Percentiles rank a stretch among this genome's conserved stretches.
Conservation (phyloP, 2,113 vertebrate genomes). For the Talpa occidentalis region DNA sequence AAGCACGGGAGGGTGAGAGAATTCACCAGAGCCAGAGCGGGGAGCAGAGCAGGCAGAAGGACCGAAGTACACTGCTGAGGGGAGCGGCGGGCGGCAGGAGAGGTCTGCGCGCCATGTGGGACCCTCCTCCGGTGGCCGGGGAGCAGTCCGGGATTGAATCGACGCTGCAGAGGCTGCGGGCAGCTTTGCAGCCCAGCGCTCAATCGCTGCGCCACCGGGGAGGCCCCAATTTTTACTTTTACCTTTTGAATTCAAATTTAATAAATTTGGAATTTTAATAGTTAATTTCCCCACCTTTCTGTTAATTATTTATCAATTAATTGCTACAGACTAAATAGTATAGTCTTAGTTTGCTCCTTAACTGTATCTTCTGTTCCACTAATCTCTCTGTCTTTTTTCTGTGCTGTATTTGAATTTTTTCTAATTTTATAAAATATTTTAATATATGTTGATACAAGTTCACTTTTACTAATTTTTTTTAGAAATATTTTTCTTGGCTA, state of each 20-base stretch:
- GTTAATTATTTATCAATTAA: background rate
- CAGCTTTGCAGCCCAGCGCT: no score
- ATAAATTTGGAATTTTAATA: slow-evolving; percentile 39
- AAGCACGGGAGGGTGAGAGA: no score
- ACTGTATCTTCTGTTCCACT: background rate
- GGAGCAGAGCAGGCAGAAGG: no score
- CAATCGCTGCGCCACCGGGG: no score
- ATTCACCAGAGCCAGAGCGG: no score
- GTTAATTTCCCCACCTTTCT: background rate
- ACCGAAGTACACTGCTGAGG: no score
- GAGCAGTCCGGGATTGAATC: no score
- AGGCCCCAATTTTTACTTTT: slow-evolving; percentile 28
- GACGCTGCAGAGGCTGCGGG: no score
- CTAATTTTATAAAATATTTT: slow-evolving; percentile 43
- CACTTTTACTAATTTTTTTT: background rate
- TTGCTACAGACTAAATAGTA: background rate
- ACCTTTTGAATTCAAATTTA: slow-evolving; percentile 6
- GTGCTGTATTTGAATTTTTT: background rate
- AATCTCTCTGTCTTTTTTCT: background rate
- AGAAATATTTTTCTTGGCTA: slow-evolving; percentile 20
- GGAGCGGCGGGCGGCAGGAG: no score
- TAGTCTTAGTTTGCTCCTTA: background rate
- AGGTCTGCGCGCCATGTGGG: no score
- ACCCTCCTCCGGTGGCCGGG: no score
- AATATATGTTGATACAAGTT: background rate